Conservation (phyloP, 2,113 vertebrate genomes). For the Ibidorhyncha struthersii region DNA sequence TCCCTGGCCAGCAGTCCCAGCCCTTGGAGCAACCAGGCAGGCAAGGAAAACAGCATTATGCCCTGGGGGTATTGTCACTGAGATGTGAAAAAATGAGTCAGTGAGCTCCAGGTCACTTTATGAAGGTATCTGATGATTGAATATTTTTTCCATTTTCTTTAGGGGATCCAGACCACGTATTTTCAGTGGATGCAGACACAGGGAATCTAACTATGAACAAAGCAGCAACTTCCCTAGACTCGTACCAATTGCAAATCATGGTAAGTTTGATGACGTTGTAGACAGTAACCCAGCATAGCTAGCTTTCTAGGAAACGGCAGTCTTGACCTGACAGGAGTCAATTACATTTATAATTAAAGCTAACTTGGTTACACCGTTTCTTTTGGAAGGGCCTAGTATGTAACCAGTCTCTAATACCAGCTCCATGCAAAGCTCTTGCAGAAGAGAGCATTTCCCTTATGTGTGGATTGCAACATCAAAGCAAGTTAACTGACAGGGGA, state of each 20-base stretch:
- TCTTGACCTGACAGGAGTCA: neutral
- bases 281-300: neutral
- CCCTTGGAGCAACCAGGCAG: neutral
- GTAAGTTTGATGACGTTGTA: constrained; percentile 64
- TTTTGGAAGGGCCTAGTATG: neutral
- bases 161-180: constrained; percentile 80
- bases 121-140: neutral
- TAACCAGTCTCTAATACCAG: neutral
- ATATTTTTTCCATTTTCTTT: neutral
- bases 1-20: neutral
- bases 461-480: neutral
- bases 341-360: neutral
- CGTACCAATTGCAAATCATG: constrained; percentile 79
- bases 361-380: rapidly evolving
- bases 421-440: neutral
- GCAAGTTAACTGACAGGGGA: neutral
- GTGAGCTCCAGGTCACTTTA: neutral
- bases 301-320: neutral
- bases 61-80: neutral
- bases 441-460: neutral
- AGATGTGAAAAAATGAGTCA: neutral
- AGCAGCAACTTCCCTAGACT: constrained; percentile 69
- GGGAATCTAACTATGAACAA: constrained; percentile 87
- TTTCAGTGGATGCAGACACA: constrained; percentile 76
- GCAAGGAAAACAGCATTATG: neutral